Evolutionary conservation across 2,113 vertebrate species (phyloP).

Genomic region (Strix uralensis): DNA sequence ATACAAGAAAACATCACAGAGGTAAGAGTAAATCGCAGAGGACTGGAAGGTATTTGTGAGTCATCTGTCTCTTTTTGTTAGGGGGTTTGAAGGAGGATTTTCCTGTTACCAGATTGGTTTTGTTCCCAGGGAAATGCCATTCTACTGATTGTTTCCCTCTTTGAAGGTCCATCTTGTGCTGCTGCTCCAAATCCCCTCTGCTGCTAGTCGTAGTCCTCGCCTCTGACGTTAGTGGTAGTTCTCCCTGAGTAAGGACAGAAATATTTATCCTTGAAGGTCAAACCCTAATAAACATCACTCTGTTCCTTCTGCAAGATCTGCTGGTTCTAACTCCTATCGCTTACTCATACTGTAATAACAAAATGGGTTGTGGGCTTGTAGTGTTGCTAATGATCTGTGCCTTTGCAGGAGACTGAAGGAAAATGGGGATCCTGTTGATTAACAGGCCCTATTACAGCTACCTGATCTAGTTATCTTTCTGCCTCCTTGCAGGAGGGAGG

Average conservation of each 20-base stretch:
- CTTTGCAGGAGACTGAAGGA: background rate
- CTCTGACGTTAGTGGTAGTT: background rate
- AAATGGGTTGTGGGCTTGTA: background rate
- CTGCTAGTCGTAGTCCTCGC: background rate
- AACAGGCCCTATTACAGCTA: background rate
- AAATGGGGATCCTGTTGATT: background rate
- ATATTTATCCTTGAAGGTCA: background rate
- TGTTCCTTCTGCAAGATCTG: background rate
- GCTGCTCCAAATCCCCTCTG: background rate
- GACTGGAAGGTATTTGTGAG: constrained; percentile 25
- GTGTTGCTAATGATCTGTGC: background rate
- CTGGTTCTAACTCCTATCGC: background rate
- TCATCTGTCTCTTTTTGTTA: background rate
- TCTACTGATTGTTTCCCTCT: background rate
- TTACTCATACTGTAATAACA: constrained; percentile 13
- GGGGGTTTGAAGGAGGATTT: background rate
- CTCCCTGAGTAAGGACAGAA: background rate
- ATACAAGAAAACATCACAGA: constrained; percentile 99
- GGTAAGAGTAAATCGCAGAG: constrained; percentile 82
- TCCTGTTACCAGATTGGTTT: background rate
- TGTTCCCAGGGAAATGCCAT: background rate
- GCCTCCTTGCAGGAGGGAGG: background rate
- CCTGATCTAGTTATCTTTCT: background rate
- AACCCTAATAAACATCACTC: constrained; percentile 5
- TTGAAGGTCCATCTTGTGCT: background rate